phyloP scores from a whole-genome alignment of 2,888 invertebrate genomes.

The Pyrrhosoma nymphula region DNA sequence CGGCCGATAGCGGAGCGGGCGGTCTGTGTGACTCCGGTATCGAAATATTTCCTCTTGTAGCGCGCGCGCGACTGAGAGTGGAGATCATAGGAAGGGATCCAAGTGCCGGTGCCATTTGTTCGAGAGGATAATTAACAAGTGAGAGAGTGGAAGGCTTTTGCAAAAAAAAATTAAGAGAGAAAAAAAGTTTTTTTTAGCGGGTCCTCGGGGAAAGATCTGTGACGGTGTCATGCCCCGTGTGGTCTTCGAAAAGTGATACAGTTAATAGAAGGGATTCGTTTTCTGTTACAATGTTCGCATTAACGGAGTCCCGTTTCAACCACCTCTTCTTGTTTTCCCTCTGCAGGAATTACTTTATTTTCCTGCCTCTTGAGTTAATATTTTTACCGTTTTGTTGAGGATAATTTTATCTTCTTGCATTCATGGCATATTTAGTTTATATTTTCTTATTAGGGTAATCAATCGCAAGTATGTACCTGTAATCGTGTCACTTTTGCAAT shows the following conservation, averaged over 20 bases:
- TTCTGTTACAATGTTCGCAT: neutral
- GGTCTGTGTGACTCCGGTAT: neutral
- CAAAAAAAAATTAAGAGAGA: neutral
- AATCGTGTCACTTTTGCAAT: neutral
- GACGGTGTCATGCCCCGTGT: slow-evolving; percentile 14
- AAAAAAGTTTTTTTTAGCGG: no score
- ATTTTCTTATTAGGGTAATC: neutral
- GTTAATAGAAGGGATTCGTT: neutral
- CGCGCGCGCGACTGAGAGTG: neutral
- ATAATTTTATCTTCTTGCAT: neutral
- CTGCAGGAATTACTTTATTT: neutral
- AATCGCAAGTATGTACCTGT: neutral
- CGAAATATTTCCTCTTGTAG: neutral
- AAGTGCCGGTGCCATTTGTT: slow-evolving; percentile 33
- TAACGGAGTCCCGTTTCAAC: neutral
- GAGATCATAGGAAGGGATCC: neutral
- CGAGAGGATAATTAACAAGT: slow-evolving; percentile 35
- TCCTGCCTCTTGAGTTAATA: neutral
- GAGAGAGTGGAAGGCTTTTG: slow-evolving; percentile 12
- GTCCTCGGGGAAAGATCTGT: neutral
- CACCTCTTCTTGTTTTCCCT: neutral
- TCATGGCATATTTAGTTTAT: neutral
- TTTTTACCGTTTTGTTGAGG: neutral
- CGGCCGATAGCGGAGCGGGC: slow-evolving; percentile 47
- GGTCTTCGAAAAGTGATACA: slow-evolving; percentile 15